Percentiles rank a stretch among this genome's conserved stretches.
Evolutionary conservation across 23 tunicate genomes (phyloP).

Genomic region (Aplidium turbinatum): DNA sequence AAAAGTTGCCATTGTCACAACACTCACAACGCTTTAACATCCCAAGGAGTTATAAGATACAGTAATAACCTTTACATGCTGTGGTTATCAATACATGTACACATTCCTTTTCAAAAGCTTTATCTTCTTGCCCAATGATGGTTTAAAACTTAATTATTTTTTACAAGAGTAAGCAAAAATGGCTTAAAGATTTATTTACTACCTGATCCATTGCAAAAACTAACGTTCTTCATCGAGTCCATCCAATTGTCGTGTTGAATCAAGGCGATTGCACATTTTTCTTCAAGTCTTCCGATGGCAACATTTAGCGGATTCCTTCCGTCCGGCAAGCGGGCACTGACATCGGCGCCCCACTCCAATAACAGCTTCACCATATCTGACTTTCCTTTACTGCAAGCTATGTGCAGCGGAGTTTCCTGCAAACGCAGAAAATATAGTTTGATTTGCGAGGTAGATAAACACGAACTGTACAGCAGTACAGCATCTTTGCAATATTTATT

Average conservation of each 20-base stretch:
- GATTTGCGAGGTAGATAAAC: background rate
- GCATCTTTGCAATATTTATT: too few species aligned
- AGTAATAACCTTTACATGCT: too few species aligned
- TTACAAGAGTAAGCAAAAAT: too few species aligned
- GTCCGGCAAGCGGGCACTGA: constrained; percentile 12
- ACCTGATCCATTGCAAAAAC: background rate
- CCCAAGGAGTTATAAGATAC: too few species aligned
- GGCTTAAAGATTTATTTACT: background rate
- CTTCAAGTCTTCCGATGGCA: constrained; percentile 22
- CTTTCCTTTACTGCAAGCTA: constrained; percentile 20
- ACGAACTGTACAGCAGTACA: too few species aligned
- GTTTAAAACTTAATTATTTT: too few species aligned
- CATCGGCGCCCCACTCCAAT: constrained; percentile 17
- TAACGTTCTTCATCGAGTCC: constrained; percentile 10
- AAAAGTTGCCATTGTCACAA: too few species aligned
- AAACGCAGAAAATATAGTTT: background rate
- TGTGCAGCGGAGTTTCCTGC: constrained; percentile 28
- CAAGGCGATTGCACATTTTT: constrained; percentile 20
- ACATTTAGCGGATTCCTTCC: constrained; percentile 46
- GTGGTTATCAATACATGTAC: too few species aligned
- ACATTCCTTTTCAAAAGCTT: too few species aligned
- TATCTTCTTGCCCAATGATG: too few species aligned
- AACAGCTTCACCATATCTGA: constrained; percentile 18
- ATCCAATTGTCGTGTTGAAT: constrained; percentile 20
- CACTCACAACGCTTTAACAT: too few species aligned